A percentile compares a stretch with the other conserved stretches of the same genome.
Evolutionary conservation across 2,797 vertebrate species (phyloP).

Genomic region (Odontamblyopus rebecca): DNA sequence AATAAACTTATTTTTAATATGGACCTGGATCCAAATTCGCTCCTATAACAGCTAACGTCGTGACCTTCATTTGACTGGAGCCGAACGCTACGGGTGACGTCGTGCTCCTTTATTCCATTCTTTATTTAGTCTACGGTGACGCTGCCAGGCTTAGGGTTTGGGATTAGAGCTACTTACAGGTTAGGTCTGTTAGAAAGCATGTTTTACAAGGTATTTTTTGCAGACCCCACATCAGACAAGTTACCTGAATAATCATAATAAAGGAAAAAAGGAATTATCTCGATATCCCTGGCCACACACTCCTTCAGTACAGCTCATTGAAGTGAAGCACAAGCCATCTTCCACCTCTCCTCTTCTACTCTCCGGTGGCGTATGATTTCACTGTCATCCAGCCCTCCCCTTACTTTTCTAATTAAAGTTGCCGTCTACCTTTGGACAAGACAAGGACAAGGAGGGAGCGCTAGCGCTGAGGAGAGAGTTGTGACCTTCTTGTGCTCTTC

Average conservation of each 20-base stretch:
- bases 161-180: no score
- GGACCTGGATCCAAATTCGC: no score
- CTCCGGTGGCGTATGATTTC: conserved; percentile 17
- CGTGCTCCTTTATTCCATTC: no score
- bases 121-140: no score
- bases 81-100: no score
- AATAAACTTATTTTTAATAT: no score
- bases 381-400: not conserved
- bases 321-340: conserved; percentile 38
- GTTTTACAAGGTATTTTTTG: no score
- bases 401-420: conserved; percentile 63
- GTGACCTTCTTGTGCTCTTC: conserved; percentile 62
- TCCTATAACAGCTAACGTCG: no score
- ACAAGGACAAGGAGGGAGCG: conserved; percentile 57
- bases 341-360: conserved; percentile 18
- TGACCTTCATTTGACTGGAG: no score
- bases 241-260: not conserved
- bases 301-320: conserved; percentile 28
- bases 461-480: conserved; percentile 35
- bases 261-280: not conserved
- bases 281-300: conserved; percentile 12
- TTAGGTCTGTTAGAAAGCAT: no score
- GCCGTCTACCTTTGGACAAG: conserved; percentile 35
- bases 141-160: no score
- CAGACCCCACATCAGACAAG: no score